Evolutionary conservation across 2,797 vertebrate species (phyloP), one percentile per base, ranked within the genome.

Genomic region (Paedocypris micromegethes): DNA sequence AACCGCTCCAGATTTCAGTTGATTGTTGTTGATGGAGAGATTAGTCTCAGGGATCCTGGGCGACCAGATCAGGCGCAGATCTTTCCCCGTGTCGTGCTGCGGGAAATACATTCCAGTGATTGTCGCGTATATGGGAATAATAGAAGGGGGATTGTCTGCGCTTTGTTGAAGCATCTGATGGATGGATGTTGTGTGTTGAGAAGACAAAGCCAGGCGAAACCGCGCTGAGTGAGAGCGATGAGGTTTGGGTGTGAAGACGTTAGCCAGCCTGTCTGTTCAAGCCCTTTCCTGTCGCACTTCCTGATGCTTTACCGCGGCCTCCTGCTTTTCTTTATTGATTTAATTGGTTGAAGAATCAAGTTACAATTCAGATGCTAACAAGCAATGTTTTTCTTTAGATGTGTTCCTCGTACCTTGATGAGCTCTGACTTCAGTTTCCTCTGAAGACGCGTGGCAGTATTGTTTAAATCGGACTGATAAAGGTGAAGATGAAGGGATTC

Each of bases 121-220:
- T 23, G 23, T 23, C 23, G 23, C 23, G 23, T 23, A 1, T 23
- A 23, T 23, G 62, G 50, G 76, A 73, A 72, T 62, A n/a, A 66
- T 70, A 63, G 56, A 62, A 74, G 70, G 59, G 56, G 69, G 44
- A 51, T 68, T 53, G 58, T 70, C 56, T 68, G 58, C 66, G 49
- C 64, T 78, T 68, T 39, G 59, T 64, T 78, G 74, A 67, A 66
- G 45, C 48, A n/a, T 49, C 72, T 72, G 65, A 78, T 72, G 70
- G 72, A 76, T 75, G 64, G 72, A 77, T 79, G 62, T 62, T 75
- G 56, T 60, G 54, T 66, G 56, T 73, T 60, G 53, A 72, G 48
- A 58, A 57, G 67, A 70, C 53, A 3, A 57, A 50, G 55, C 9
- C 5, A 9, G 47, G 55, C 9, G 3, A 9, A 42, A 43, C 42